Evolutionary conservation across 2,113 vertebrate genomes (phyloP), one percentile per base, ranked within the genome.

Genomic region (Megaceryle maxima): DNA sequence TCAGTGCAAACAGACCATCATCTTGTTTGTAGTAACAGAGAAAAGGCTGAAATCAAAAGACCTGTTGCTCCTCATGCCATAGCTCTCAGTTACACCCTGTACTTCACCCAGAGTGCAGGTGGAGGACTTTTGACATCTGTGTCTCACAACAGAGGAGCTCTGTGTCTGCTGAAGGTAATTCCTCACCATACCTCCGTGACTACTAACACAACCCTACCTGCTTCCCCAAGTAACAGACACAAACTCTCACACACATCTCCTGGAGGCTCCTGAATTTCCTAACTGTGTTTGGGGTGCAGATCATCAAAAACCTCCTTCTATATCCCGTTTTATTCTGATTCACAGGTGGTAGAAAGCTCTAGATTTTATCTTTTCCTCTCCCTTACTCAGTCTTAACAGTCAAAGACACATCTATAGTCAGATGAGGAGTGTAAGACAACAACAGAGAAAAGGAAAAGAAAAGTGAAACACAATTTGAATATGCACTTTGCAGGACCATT

Each of bases 271-370:
- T 44, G 4, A 16, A 24, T 51, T 73, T 74, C 55, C 20, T 62
- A 56, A 35, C 41, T 48, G 13, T 24, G 24, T 8, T 51, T 26
- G 6, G 6, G 16, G 10, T 31, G 46, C 0, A 0, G 11, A 53
- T 44, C 43, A 53, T 64, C 39, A 55, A n/a, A 19, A 55, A 8
- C 10, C 2, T 29, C 8, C 8, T n/a, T 70, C 16, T 29, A 17
- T 17, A 29, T 0, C 6, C 11, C 18, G 10, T 48, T 75, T 46
- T 48, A 14, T 66, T 43, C n/a, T 70, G 13, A 70, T 31, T 60
- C 31, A 28, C 9, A 51, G 31, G 8, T 53, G n/a, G 9, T 35
- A 48, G 51, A 35, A 88, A 88, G 18, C n/a, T 64, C 68, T 33
- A 60, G 50, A 48, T 43, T 39, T 43, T 3, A 16, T 43, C 14